These are phyloP conservation scores for Phalanger gymnotis DNA, from an alignment of 2,797 vertebrate species.

Conservation along the genomic window DNA sequence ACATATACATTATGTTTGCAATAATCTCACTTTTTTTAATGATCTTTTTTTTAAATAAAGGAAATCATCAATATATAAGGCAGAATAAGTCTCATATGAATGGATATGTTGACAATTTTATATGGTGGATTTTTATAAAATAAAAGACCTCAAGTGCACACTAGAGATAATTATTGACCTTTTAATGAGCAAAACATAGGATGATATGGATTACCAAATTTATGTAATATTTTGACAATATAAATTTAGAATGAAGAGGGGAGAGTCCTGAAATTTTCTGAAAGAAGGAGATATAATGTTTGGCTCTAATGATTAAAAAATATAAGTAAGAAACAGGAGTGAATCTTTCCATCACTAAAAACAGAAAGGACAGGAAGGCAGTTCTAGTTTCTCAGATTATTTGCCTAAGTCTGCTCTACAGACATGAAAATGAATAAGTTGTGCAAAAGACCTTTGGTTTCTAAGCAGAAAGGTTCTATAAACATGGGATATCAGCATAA, in stretches of 20 bases:
- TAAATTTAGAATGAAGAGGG: slow-evolving; percentile 20
- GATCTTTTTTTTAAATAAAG: not conserved
- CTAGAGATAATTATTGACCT: not conserved
- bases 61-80: not conserved
- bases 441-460: not conserved
- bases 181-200: slow-evolving; percentile 35
- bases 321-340: not conserved
- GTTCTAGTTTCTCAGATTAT: not conserved
- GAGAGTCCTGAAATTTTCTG: not conserved
- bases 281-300: not conserved
- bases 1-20: not conserved
- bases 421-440: not conserved
- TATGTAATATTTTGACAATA: slow-evolving; percentile 25
- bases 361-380: not conserved
- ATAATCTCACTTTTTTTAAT: slow-evolving; percentile 2
- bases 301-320: not conserved
- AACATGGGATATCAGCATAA: slow-evolving; percentile 12
- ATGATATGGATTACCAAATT: slow-evolving; percentile 27
- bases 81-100: slow-evolving; percentile 18
- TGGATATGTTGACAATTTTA: slow-evolving; percentile 39
- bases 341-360: not conserved
- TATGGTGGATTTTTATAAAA: slow-evolving; percentile 31
- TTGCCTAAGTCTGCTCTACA: not conserved
- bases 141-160: not conserved
- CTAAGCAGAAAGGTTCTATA: not conserved